These are phyloP conservation scores for Neotoxoptera formosana DNA, from an alignment of 1,140 invertebrate genomes.

Conservation along the genomic window DNA sequence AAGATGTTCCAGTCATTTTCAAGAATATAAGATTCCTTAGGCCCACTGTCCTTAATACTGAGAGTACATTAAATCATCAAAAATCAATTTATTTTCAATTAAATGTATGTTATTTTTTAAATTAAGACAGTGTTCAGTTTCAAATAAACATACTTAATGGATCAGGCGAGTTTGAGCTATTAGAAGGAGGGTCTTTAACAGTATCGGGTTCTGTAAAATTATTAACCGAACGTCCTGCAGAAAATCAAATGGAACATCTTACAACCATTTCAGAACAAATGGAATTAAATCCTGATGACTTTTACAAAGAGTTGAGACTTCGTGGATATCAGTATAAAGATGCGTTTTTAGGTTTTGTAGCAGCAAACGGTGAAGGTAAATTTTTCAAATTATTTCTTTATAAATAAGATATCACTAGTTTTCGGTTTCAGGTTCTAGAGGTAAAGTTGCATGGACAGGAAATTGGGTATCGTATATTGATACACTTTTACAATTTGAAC, in stretches of 20 bases:
- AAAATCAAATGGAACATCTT: constrained; percentile 66
- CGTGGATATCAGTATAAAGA: constrained; percentile 92
- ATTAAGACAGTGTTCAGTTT: neutral
- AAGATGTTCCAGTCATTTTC: constrained; percentile 82
- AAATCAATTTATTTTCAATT: neutral
- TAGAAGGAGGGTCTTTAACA: constrained; percentile 80
- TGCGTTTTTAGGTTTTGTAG: constrained; percentile 80
- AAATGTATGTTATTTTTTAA: neutral
- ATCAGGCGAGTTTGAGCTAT: constrained; percentile 89
- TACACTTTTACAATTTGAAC: constrained; percentile 89
- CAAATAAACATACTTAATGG: constrained; percentile 60
- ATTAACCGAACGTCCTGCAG: constrained; percentile 69
- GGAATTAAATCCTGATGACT: constrained; percentile 74
- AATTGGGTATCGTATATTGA: constrained; percentile 95
- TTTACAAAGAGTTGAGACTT: constrained; percentile 95
- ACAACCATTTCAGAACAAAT: constrained; percentile 65
- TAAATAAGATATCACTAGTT: no score
- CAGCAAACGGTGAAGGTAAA: constrained; percentile 71
- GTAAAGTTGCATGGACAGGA: constrained; percentile 75
- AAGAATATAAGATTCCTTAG: constrained; percentile 86
- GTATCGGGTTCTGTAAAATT: constrained; percentile 78
- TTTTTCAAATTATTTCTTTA: neutral
- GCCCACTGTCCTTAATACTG: constrained; percentile 88
- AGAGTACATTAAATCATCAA: constrained; percentile 64
- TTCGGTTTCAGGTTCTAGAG: constrained; percentile 57